Evolutionary conservation across 2,888 invertebrate genomes (phyloP).

Genomic region (Amitus sp.): DNA sequence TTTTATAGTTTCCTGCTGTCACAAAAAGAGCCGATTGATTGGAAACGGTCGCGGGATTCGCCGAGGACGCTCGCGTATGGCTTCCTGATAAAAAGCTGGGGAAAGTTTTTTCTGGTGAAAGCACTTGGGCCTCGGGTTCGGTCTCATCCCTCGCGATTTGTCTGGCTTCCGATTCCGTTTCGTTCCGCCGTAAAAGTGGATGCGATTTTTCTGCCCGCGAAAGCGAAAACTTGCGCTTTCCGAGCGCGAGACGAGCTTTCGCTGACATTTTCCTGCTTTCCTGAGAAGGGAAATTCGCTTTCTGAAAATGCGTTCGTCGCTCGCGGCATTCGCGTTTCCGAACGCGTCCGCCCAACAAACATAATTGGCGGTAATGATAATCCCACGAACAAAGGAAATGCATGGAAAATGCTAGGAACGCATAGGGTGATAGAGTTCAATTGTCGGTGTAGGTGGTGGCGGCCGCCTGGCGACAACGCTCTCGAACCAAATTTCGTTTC

Average conservation of each 20-base stretch:
- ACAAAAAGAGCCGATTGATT: conserved; percentile 66
- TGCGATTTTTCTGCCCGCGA: too few relatives aligned
- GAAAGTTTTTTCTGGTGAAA: conserved; percentile 48
- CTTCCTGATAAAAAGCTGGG: conserved; percentile 57
- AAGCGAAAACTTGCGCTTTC: too few relatives aligned
- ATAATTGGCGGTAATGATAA: conserved; percentile 57
- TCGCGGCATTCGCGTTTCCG: conserved; percentile 38
- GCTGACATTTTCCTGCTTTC: conserved; percentile 44
- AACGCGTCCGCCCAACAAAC: conserved; percentile 36
- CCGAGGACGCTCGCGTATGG: too few relatives aligned
- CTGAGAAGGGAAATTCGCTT: conserved; percentile 51
- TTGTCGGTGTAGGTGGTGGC: too few relatives aligned
- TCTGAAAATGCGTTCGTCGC: conserved; percentile 50
- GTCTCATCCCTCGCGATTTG: too few relatives aligned
- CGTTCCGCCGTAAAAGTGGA: too few relatives aligned
- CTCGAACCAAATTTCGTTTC: too few relatives aligned
- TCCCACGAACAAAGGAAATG: conserved; percentile 62
- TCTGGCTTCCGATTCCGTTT: too few relatives aligned
- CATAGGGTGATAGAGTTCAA: conserved; percentile 46
- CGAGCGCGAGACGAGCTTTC: conserved; percentile 1
- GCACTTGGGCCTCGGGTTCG: too few relatives aligned
- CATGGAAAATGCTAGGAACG: conserved; percentile 59
- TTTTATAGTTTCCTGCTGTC: conserved; percentile 62
- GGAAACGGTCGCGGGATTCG: conserved; percentile 60
- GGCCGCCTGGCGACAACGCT: too few relatives aligned